A percentile compares a stretch with the other conserved stretches of the same genome.
These are phyloP conservation scores for Melieria omissa DNA, from an alignment of 2,888 invertebrate species.

Conservation along the genomic window DNA sequence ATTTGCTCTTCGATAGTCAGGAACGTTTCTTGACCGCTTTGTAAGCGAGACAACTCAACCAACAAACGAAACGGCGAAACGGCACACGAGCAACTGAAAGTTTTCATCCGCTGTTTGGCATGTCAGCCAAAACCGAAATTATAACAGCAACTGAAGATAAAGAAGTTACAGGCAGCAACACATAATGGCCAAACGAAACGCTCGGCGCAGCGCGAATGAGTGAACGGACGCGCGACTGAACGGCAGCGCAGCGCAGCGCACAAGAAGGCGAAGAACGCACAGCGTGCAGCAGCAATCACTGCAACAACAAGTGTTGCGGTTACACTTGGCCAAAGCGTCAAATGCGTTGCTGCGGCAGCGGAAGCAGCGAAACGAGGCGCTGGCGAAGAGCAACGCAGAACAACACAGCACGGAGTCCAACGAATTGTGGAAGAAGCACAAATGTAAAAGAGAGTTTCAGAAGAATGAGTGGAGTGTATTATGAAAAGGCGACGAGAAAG, in stretches of 20 bases:
- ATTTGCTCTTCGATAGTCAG: no score
- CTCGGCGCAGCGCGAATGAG: not conserved
- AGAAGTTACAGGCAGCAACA: constrained; percentile 44
- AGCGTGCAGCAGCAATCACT: not conserved
- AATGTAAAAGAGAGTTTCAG: not conserved
- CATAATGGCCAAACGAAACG: constrained; percentile 38
- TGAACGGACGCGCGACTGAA: not conserved
- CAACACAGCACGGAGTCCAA: not conserved
- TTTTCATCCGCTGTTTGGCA: constrained; percentile 42
- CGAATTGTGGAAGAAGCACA: not conserved
- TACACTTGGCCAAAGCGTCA: not conserved
- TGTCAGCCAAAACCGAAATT: constrained; percentile 49
- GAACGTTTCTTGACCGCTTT: no score
- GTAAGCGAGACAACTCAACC: no score
- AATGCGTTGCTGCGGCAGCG: not conserved
- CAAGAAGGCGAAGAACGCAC: constrained; percentile 10
- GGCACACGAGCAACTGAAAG: constrained; percentile 26
- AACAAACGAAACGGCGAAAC: constrained; percentile 25
- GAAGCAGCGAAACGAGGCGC: not conserved
- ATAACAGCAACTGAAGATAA: constrained; percentile 51
- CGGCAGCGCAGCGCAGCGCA: constrained; percentile 4
- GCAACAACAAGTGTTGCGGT: not conserved
- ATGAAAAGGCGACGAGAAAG: not conserved
- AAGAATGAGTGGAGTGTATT: not conserved
- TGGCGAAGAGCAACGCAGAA: not conserved